These are phyloP conservation scores for Microtus montanus DNA, from an alignment of 2,113 vertebrate genomes.

Conservation along the genomic window DNA sequence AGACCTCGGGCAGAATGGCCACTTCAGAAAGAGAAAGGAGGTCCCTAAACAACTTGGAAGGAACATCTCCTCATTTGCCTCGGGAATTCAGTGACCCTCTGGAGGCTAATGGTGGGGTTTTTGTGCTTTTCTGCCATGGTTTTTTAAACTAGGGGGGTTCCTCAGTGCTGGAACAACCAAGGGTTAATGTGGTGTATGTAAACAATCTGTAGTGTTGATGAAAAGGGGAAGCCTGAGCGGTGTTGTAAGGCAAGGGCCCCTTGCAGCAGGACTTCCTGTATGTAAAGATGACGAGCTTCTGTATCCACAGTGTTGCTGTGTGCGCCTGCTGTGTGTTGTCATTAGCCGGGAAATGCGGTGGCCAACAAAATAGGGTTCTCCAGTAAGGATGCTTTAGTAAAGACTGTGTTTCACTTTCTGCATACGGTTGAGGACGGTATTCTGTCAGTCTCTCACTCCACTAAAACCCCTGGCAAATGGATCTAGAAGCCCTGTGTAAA, in stretches of 20 bases:
- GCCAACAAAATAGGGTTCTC: neutral
- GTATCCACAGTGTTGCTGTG: neutral
- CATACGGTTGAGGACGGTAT: neutral
- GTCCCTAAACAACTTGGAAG: neutral
- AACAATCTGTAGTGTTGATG: neutral
- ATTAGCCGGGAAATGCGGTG: neutral
- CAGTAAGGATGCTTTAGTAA: conserved; percentile 5
- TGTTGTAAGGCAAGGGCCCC: neutral
- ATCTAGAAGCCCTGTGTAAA: neutral
- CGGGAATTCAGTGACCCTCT: neutral
- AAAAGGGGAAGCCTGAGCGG: neutral
- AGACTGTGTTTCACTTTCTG: neutral
- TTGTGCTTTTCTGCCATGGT: neutral
- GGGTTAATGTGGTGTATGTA: neutral
- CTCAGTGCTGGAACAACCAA: neutral
- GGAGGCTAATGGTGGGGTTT: neutral
- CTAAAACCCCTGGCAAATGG: conserved; percentile 2
- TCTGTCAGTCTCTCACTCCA: neutral
- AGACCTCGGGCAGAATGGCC: neutral
- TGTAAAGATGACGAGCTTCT: conserved; percentile 40
- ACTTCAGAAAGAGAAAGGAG: neutral
- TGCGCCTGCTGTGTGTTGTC: neutral
- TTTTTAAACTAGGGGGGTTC: neutral
- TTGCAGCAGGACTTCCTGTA: neutral
- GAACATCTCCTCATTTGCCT: neutral